These are phyloP conservation scores for Megalopta genalis DNA, from an alignment of 1,140 invertebrate species.

Conservation along the genomic window DNA sequence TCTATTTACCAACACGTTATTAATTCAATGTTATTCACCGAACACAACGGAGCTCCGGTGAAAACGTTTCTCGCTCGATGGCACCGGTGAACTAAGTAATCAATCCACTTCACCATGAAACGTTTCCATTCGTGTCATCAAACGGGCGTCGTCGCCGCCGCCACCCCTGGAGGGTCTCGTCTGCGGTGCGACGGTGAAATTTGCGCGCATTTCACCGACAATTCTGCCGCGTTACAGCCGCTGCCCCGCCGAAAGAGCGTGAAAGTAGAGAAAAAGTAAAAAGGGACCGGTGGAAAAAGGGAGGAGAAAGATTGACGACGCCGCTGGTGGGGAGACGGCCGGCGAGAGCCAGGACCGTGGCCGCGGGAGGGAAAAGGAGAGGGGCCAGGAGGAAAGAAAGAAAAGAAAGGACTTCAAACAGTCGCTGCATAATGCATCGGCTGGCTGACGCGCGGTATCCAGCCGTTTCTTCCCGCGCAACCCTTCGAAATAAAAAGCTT, in stretches of 20 bases:
- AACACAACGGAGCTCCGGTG: slow-evolving; percentile 30
- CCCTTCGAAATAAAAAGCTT: slow-evolving; percentile 65
- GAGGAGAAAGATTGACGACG: slow-evolving; percentile 1
- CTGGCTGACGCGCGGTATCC: slow-evolving; percentile 35
- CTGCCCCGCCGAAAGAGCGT: slow-evolving; percentile 40
- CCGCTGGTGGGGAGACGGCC: neutral
- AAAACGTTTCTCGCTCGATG: slow-evolving; percentile 44
- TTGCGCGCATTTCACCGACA: slow-evolving; percentile 52
- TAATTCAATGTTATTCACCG: slow-evolving; percentile 40
- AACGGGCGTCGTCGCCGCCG: slow-evolving; percentile 60
- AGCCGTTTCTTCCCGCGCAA: slow-evolving; percentile 47
- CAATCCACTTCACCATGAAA: slow-evolving; percentile 65
- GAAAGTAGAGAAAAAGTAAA: slow-evolving; percentile 49
- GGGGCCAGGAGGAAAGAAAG: slow-evolving; percentile 28
- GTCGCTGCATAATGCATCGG: slow-evolving; percentile 68
- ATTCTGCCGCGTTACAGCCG: slow-evolving; percentile 56
- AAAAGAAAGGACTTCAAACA: slow-evolving; percentile 68
- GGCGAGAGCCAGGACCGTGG: neutral
- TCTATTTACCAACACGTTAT: slow-evolving; percentile 46
- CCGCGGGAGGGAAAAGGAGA: neutral
- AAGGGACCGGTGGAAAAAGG: neutral
- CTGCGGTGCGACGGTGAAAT: slow-evolving; percentile 45
- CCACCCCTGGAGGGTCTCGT: slow-evolving; percentile 49
- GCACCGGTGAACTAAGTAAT: slow-evolving; percentile 57
- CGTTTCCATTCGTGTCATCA: slow-evolving; percentile 63